Conservation (phyloP, 2,113 vertebrate species). For the Eupsittula cactorum region DNA sequence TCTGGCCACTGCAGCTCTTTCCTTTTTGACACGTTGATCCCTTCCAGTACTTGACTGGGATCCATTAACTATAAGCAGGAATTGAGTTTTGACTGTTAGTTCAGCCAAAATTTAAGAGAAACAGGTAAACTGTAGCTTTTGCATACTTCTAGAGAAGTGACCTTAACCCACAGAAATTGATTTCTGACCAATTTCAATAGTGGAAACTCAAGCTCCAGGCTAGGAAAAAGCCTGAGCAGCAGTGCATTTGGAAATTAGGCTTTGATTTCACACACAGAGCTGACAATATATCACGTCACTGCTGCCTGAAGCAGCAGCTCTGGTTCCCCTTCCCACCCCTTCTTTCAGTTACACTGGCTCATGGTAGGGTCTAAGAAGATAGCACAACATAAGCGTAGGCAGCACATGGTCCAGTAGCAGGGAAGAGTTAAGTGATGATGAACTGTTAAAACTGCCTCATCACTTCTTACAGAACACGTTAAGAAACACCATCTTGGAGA, state of each 20-base stretch:
- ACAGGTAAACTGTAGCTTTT: not conserved
- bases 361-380: not conserved
- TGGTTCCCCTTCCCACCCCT: not conserved
- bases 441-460: not conserved
- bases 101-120: constrained; percentile 33
- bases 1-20: constrained; percentile 99
- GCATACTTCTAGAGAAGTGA: not conserved
- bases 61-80: constrained; percentile 79
- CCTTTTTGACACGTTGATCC: constrained; percentile 93
- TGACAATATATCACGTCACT: not conserved
- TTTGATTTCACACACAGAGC: not conserved
- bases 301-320: not conserved
- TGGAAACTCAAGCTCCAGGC: not conserved
- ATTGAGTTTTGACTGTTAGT: constrained; percentile 59
- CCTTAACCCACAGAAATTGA: not conserved
- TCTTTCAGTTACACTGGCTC: not conserved
- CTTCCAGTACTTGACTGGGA: constrained; percentile 91
- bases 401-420: not conserved
- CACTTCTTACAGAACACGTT: not conserved
- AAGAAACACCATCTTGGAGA: not conserved
- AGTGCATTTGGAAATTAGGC: not conserved
- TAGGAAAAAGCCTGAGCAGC: not conserved
- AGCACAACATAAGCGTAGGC: not conserved
- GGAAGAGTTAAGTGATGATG: not conserved
- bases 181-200: not conserved